Conservation (phyloP, 2,888 invertebrate species). For the Lasioglossum leucozonium region DNA sequence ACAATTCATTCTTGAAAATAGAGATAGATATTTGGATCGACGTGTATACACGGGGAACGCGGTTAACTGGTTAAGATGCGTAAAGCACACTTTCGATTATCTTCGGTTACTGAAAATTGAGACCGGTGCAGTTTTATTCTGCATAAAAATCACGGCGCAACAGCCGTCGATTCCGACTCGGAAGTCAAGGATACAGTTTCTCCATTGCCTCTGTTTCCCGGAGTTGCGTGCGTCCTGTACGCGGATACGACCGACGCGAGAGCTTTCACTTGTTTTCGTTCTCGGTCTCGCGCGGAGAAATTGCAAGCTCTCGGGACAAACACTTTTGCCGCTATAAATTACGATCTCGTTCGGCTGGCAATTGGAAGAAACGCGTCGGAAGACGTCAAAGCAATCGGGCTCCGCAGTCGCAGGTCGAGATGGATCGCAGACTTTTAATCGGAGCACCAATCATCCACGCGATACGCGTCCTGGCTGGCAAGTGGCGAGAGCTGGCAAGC, state of each 20-base stretch:
- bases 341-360: neutral
- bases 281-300: neutral
- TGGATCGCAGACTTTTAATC: slow-evolving; percentile 11
- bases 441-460: slow-evolving; percentile 18
- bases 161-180: neutral
- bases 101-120: no score
- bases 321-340: slow-evolving; percentile 2
- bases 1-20: no score
- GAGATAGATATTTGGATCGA: no score
- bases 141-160: neutral
- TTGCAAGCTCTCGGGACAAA: slow-evolving; percentile 11
- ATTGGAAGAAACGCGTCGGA: slow-evolving; percentile 14
- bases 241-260: neutral
- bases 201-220: neutral
- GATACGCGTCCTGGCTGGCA: neutral
- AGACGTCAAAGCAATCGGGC: slow-evolving; percentile 13
- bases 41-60: no score
- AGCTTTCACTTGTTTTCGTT: slow-evolving; percentile 45
- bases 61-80: no score
- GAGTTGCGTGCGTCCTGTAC: neutral
- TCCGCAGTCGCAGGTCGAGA: neutral
- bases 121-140: no score
- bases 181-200: slow-evolving; percentile 10
- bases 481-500: neutral
- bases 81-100: no score